Conservation (phyloP, 2,888 invertebrate genomes). For the Ganaspis brasiliensis region DNA sequence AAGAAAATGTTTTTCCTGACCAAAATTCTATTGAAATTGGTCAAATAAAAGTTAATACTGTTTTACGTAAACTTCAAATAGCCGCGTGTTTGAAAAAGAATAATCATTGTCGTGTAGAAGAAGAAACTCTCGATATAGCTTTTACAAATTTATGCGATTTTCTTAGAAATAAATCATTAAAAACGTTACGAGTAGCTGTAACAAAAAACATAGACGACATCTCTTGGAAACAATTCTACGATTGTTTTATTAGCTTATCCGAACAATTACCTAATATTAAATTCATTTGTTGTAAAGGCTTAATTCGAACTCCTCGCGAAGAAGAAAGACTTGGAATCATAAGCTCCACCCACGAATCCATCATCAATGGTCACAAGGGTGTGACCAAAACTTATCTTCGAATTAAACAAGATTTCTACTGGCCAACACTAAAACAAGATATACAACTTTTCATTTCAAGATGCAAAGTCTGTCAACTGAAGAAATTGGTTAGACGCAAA, state of each 20-base stretch:
- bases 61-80: too few relatives aligned
- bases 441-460: slow-evolving; percentile 48
- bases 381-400: slow-evolving; percentile 52
- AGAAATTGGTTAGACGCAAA: slow-evolving; percentile 54
- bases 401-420: slow-evolving; percentile 51
- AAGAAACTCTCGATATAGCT: too few relatives aligned
- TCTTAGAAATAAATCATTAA: not conserved
- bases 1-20: too few relatives aligned
- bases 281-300: not conserved
- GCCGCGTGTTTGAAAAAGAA: too few relatives aligned
- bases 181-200: slow-evolving; percentile 3
- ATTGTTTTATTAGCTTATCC: not conserved
- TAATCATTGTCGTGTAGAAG: too few relatives aligned
- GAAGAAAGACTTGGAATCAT: slow-evolving; percentile 39
- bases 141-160: too few relatives aligned
- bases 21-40: too few relatives aligned
- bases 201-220: not conserved
- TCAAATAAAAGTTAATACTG: too few relatives aligned
- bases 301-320: slow-evolving; percentile 3
- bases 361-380: slow-evolving; percentile 49
- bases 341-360: slow-evolving; percentile 46
- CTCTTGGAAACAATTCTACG: not conserved
- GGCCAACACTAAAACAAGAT: slow-evolving; percentile 57
- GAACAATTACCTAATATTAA: not conserved
- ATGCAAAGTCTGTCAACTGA: slow-evolving; percentile 54